phyloP scores from a whole-genome alignment of 2,888 invertebrate species.

The Gerris lacustris region DNA sequence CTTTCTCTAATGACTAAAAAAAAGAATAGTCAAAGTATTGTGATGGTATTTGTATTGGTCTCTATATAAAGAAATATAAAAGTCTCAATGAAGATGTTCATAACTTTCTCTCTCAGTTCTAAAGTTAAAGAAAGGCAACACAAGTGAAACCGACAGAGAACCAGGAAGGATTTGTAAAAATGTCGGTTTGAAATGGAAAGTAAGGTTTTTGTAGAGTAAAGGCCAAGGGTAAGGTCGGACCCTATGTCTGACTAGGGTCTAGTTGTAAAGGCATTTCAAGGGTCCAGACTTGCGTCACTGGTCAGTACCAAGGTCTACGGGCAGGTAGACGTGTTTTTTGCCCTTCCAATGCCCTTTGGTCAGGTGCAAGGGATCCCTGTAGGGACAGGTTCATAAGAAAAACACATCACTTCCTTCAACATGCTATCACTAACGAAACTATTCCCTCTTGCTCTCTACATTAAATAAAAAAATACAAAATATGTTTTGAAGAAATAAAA shows the following conservation, averaged over 20 bases:
- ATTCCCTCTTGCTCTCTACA: background rate
- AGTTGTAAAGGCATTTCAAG: background rate
- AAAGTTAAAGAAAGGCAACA: background rate
- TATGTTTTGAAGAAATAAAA: no score
- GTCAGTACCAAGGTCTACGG: background rate
- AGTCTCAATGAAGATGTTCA: no score
- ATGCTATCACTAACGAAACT: background rate
- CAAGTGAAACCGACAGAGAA: background rate
- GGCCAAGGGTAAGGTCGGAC: background rate
- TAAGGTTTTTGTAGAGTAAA: background rate
- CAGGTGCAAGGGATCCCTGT: background rate
- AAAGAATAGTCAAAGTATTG: no score
- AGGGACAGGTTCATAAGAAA: background rate
- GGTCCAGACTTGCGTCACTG: background rate
- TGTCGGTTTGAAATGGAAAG: background rate
- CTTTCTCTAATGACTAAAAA: no score
- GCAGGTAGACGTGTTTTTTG: background rate
- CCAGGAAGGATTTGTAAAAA: background rate
- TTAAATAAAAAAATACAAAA: no score
- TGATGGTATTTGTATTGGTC: no score
- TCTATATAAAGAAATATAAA: no score
- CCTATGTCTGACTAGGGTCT: conserved; percentile 2
- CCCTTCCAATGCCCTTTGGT: background rate
- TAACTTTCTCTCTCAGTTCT: no score
- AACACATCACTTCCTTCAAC: background rate